Evolutionary conservation across 1,140 invertebrate species (phyloP).

Genomic region (Drosophila saltans): DNA sequence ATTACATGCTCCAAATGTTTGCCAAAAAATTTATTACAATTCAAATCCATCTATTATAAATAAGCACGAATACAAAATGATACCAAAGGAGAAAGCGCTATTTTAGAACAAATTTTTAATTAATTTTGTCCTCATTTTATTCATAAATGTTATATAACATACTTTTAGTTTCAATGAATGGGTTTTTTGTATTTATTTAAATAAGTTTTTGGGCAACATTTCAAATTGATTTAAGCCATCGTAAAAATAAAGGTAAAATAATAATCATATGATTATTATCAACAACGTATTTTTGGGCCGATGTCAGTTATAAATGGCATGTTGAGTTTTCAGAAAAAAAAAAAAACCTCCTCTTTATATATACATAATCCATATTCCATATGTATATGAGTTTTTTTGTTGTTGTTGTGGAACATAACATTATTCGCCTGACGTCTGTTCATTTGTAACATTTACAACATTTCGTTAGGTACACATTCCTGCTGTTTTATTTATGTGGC

Average conservation of each 20-base stretch:
- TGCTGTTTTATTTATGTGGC: slow-evolving; percentile 68
- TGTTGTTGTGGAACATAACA: slow-evolving; percentile 15
- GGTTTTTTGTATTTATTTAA: background rate
- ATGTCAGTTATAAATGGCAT: slow-evolving; percentile 11
- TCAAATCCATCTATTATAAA: too few species aligned
- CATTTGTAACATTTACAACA: slow-evolving; percentile 60
- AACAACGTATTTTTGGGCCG: background rate
- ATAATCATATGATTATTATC: slow-evolving; percentile 7
- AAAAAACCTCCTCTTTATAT: background rate
- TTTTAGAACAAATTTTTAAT: background rate
- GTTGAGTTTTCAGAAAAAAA: background rate
- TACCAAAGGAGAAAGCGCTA: too few species aligned
- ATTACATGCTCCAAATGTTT: too few species aligned
- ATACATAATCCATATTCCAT: slow-evolving; percentile 16
- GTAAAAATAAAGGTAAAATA: background rate
- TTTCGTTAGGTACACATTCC: slow-evolving; percentile 33
- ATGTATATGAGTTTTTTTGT: slow-evolving; percentile 12
- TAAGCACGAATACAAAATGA: too few species aligned
- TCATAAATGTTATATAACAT: background rate
- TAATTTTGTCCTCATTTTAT: background rate
- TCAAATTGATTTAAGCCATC: slow-evolving; percentile 8
- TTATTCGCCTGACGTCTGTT: slow-evolving; percentile 48
- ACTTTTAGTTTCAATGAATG: background rate
- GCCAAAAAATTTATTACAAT: too few species aligned
- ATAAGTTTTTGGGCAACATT: slow-evolving; percentile 7